A percentile compares a stretch with the other conserved stretches of the same genome.
phyloP scores from a whole-genome alignment of 2,797 vertebrate species.

The Sebastes matsubarae region DNA sequence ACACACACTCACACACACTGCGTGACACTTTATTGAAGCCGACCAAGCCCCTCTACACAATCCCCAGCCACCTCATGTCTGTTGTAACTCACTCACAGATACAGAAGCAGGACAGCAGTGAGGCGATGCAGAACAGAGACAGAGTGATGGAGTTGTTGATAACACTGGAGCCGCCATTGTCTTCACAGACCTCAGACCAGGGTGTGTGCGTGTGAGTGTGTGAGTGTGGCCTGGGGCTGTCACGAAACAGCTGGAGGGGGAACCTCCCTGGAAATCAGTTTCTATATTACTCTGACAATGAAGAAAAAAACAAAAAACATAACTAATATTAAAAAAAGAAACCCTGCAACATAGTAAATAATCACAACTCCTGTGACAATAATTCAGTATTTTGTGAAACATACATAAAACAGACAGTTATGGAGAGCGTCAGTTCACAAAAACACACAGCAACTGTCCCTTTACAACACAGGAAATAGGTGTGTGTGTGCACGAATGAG shows the following conservation, averaged over 20 bases:
- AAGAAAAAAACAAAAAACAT: neutral
- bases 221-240: slow-evolving; percentile 47
- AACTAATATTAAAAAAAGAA: neutral
- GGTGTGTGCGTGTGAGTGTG: slow-evolving; percentile 37
- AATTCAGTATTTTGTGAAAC: neutral
- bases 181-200: slow-evolving; percentile 42
- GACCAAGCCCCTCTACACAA: slow-evolving; percentile 1
- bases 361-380: neutral
- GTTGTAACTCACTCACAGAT: slow-evolving; percentile 3
- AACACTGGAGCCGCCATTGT: slow-evolving; percentile 78
- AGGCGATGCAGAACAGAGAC: slow-evolving; percentile 69
- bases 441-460: neutral
- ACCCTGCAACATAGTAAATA: neutral
- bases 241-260: slow-evolving; percentile 53
- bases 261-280: slow-evolving; percentile 19
- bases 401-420: neutral
- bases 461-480: neutral
- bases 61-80: slow-evolving; percentile 3
- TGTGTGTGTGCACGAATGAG: neutral
- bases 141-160: slow-evolving; percentile 71
- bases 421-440: neutral
- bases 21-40: slow-evolving; percentile 18
- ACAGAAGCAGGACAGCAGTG: slow-evolving; percentile 44
- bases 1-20: neutral
- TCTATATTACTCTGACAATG: neutral